Evolutionary conservation across 2,797 vertebrate genomes (phyloP).

Genomic region (Alca torda): DNA sequence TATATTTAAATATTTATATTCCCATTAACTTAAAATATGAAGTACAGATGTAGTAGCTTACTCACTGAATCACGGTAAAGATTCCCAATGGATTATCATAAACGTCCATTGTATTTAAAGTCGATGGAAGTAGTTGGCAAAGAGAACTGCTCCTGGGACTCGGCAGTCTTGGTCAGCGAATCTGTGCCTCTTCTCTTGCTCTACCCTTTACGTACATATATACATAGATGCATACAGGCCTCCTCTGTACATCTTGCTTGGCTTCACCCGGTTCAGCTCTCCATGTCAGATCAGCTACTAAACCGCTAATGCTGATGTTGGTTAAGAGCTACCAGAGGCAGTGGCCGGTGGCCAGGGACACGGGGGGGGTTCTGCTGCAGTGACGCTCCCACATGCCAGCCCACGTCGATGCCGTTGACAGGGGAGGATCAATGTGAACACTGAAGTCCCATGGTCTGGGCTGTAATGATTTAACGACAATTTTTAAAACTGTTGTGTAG

Average conservation of each 20-base stretch:
- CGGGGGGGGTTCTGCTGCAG: conserved; percentile 67
- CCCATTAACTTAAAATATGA: conserved; percentile 29
- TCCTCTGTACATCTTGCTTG: conserved; percentile 36
- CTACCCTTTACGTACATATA: conserved; percentile 23
- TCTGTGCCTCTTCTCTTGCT: not conserved
- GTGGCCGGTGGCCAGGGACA: conserved; percentile 68
- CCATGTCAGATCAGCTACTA: conserved; percentile 49
- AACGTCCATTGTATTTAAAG: conserved; percentile 77
- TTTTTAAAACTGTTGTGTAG: conserved; percentile 28
- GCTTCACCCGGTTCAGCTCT: conserved; percentile 66
- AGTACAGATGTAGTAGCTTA: conserved; percentile 60
- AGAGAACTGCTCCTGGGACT: not conserved
- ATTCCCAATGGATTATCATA: conserved; percentile 82
- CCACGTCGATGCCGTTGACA: conserved; percentile 81
- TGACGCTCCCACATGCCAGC: conserved; percentile 79
- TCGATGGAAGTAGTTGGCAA: conserved; percentile 33
- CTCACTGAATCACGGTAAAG: conserved; percentile 91
- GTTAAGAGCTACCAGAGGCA: conserved; percentile 69
- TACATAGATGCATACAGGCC: conserved; percentile 45
- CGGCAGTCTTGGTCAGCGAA: not conserved
- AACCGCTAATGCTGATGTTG: conserved; percentile 45
- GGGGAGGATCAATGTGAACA: conserved; percentile 84
- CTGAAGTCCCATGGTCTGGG: conserved; percentile 74
- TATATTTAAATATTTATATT: conserved; percentile 51
- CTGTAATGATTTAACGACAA: conserved; percentile 56